Conservation (phyloP, 2,888 invertebrate species). For the Noctua janthe region DNA sequence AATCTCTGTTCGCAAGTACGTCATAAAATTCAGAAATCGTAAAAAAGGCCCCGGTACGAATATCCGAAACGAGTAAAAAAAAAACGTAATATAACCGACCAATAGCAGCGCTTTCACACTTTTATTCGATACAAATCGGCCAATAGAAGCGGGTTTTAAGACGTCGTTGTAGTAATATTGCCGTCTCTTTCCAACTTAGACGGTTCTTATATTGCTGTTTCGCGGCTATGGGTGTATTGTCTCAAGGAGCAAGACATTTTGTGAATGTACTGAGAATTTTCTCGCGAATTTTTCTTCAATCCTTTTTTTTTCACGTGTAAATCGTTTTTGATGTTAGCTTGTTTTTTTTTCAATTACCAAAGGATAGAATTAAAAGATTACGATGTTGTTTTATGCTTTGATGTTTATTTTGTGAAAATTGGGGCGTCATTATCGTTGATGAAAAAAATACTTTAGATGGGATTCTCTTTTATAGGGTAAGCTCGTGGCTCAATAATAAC, state of each 20-base stretch:
- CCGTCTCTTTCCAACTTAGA: slow-evolving; percentile 77
- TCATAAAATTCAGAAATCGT: slow-evolving; percentile 72
- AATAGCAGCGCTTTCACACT: slow-evolving; percentile 70
- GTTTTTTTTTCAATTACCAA: slow-evolving; percentile 22
- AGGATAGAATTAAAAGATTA: slow-evolving; percentile 46
- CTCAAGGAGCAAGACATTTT: slow-evolving; percentile 60
- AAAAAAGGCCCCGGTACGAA: slow-evolving; percentile 65
- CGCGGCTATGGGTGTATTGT: slow-evolving; percentile 62
- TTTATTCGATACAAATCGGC: slow-evolving; percentile 78
- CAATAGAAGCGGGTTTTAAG: slow-evolving; percentile 77
- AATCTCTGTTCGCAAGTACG: slow-evolving; percentile 70
- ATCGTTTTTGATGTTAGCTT: slow-evolving; percentile 26
- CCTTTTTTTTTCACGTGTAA: slow-evolving; percentile 31
- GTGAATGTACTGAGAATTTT: slow-evolving; percentile 35
- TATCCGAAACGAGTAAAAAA: slow-evolving; percentile 62
- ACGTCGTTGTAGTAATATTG: slow-evolving; percentile 74
- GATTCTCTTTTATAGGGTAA: background rate
- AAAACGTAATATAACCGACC: slow-evolving; percentile 67
- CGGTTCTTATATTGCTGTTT: slow-evolving; percentile 60
- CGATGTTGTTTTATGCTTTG: slow-evolving; percentile 32
- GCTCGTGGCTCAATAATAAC: no score
- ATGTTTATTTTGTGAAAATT: slow-evolving; percentile 33
- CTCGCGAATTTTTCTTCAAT: slow-evolving; percentile 37
- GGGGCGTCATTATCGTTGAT: background rate
- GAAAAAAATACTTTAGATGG: background rate